These are phyloP conservation scores for Thunnus maccoyii DNA, from an alignment of 2,113 vertebrate genomes.

Conservation along the genomic window DNA sequence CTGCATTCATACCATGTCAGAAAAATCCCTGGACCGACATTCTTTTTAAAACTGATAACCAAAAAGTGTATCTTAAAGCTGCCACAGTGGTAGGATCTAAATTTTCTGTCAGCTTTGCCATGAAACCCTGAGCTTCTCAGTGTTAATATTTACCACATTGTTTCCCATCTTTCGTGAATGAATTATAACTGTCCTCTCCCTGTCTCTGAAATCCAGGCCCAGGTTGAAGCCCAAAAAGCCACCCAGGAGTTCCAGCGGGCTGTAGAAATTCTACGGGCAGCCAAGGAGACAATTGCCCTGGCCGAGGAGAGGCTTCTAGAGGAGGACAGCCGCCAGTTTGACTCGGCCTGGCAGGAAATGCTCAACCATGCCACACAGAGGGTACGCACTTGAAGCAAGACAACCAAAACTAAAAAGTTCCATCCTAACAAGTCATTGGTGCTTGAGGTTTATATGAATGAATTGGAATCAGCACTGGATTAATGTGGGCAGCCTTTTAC, in stretches of 20 bases:
- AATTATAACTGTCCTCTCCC: neutral
- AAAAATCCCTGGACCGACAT: neutral
- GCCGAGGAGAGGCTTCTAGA: conserved; percentile 95
- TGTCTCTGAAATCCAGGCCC: conserved; percentile 84
- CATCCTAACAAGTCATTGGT: neutral
- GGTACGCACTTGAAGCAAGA: conserved; percentile 77
- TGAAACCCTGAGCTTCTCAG: neutral
- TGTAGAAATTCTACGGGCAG: conserved; percentile 93
- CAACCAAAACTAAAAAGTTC: neutral
- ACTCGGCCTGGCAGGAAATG: conserved; percentile 99
- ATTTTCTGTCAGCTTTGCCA: neutral
- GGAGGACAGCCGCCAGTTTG: conserved; percentile 96
- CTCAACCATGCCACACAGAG: conserved; percentile 97
- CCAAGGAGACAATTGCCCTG: conserved; percentile 95
- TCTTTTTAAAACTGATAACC: neutral
- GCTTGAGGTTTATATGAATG: too few species aligned
- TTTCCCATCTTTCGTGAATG: neutral
- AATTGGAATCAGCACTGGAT: too few species aligned
- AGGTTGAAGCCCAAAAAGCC: conserved; percentile 94
- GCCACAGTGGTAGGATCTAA: neutral
- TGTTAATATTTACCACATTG: neutral
- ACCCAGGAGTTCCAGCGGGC: conserved; percentile 98
- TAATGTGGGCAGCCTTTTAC: too few species aligned
- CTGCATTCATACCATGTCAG: neutral
- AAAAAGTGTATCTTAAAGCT: neutral